Percentiles rank a stretch among this genome's conserved stretches.
These are phyloP conservation scores for Sciurus niger DNA, from an alignment of 2,113 vertebrate genomes.

Conservation along the genomic window DNA sequence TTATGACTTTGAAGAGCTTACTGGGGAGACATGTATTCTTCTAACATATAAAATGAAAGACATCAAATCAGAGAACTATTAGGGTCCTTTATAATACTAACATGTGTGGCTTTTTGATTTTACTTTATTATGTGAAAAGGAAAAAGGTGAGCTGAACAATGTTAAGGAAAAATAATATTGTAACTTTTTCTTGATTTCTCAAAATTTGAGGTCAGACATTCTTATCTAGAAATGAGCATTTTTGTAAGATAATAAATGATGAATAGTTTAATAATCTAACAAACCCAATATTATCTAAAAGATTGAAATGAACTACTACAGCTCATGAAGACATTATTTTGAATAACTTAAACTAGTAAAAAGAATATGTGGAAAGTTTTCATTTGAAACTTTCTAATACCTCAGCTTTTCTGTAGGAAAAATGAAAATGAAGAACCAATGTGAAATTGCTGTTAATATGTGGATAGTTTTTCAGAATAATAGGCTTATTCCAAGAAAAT, in stretches of 20 bases:
- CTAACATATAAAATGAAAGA: not conserved
- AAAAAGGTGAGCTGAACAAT: not conserved
- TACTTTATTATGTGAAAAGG: not conserved
- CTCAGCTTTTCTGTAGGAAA: not conserved
- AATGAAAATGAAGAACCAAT: slow-evolving; percentile 6
- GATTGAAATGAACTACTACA: not conserved
- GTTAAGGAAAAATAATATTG: not conserved
- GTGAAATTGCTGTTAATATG: not conserved
- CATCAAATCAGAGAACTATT: not conserved
- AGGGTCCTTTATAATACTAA: not conserved
- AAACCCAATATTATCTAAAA: not conserved
- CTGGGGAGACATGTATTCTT: not conserved
- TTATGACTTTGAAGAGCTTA: not conserved
- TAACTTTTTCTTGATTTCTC: not conserved
- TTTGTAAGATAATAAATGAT: not conserved
- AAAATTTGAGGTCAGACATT: not conserved
- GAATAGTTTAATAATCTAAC: not conserved
- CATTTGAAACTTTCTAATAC: not conserved
- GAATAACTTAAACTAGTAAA: slow-evolving; percentile 26
- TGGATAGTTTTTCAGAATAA: slow-evolving; percentile 60
- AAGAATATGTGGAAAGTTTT: not conserved
- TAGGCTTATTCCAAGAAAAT: slow-evolving; percentile 38
- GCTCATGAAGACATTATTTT: not conserved
- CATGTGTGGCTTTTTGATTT: not conserved
- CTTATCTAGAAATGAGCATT: not conserved